Base-by-base conservation (phyloP, 2,888 invertebrate genomes). In the Nephrotoma flavescens region DNA sequence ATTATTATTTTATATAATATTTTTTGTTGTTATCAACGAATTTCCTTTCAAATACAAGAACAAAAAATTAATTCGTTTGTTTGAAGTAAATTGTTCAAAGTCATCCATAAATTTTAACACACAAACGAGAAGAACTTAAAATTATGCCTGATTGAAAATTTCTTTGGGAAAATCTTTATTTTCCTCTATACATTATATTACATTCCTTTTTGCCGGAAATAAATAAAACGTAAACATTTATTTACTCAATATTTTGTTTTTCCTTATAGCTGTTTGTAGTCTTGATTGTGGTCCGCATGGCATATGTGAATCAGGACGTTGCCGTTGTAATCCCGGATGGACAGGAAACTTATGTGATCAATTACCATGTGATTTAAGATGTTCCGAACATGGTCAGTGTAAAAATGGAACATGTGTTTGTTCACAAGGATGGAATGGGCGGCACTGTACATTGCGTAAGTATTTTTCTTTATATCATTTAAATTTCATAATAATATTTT, bases 351-450 rank as follows among this genome's bases (percentile, higher is more conserved):
- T 96, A 88, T 99, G 99, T 91, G 97, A 97, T 92, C 96, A 97
- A 90, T 93, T 97, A 88, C 96, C 97, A 41, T 99, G 99, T 92
- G 98, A 99, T 91, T 92, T 94, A 88, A 94, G 98, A 88, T 99
- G 99, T 92, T 95, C 96, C 87, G 96, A 97, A 89, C 98, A 99
- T 90, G 99, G 99, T 31, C 97, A 97, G 91, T 99, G 99, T 92
- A 96, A 96, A 91, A 99, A 99, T 92, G 99, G 99, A 87, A 98
- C 98, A 86, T 99, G 99, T 91, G 96, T 98, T 87, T 99, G 99
- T 91, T 96, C 97, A 86, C 96, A 97, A 91, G 99, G 99, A 88
- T 99, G 99, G 99, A 99, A 99, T 91, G 99, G 99, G 88, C 95
- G 96, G 89, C 98, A 99, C 91, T 99, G 99, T 93, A 98, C 98